Evolutionary conservation across 2,797 vertebrate genomes (phyloP), one percentile per base, ranked within the genome.

Genomic region (Thripadectes ignobilis): DNA sequence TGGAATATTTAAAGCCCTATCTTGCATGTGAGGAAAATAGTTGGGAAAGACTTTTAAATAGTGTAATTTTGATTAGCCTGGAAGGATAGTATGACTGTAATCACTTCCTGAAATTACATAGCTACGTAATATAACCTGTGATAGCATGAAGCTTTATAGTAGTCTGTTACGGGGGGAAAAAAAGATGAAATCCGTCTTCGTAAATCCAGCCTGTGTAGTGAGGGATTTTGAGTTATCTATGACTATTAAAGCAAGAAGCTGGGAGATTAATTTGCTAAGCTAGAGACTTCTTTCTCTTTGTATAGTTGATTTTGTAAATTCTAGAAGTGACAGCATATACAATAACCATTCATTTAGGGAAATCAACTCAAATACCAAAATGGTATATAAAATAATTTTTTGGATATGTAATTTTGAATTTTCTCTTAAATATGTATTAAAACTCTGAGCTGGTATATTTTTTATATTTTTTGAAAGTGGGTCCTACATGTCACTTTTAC

Each of bases 41-140:
- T 61, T 95, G 75, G 30, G 55, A 63, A 46, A 79, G 13, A 16
- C 67, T 88, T 92, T 12, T 39, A n/a, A 85, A 48, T 27, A 72
- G 27, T 72, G 0, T 72, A 9, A n/a, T 75, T 79, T 89, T 85
- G 1, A 55, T 84, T 51, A 78, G 34, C 39, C 21, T 81, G 19
- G 30, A 62, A 71, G 65, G 30, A 32, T 65, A 49, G 21, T 54
- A 27, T 81, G 69, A 62, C 46, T 85, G 23, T 29, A 83, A 82
- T 67, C 62, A 83, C 72, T 92, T 93, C 39, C 73, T 84, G 80
- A 91, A 94, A 76, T 89, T 66, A n/a, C 27, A 38, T 29, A 67
- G n/a, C 18, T 92, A 6, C 16, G 14, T 67, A 82, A 67, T 76
- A 62, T 69, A 92, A 79, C 29, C 24, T 80, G 29, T 91, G 66